Evolutionary conservation across 2,888 invertebrate genomes (phyloP).

Genomic region (Diploptera punctata): DNA sequence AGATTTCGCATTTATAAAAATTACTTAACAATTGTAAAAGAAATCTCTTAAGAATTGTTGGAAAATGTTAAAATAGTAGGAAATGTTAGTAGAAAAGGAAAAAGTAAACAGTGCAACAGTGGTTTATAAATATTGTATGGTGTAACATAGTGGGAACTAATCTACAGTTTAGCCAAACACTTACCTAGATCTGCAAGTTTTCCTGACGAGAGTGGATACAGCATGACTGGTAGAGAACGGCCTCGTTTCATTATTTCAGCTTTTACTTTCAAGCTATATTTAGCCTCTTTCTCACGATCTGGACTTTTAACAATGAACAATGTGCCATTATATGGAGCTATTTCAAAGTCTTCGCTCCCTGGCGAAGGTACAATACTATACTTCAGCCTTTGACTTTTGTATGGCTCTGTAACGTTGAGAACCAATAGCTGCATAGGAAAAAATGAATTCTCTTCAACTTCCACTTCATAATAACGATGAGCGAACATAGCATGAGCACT

Average conservation of each 20-base stretch:
- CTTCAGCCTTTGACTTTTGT: slow-evolving; percentile 62
- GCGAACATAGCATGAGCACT: slow-evolving; percentile 55
- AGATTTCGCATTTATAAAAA: too few relatives aligned
- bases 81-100: too few relatives aligned
- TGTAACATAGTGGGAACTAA: too few relatives aligned
- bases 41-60: too few relatives aligned
- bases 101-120: too few relatives aligned
- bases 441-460: slow-evolving; percentile 80
- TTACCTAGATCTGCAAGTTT: slow-evolving; percentile 72
- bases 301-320: slow-evolving; percentile 75
- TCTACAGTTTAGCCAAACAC: too few relatives aligned
- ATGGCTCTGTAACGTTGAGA: slow-evolving; percentile 75
- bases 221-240: slow-evolving; percentile 74
- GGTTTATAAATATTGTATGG: too few relatives aligned
- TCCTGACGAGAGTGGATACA: slow-evolving; percentile 78
- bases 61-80: too few relatives aligned
- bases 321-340: slow-evolving; percentile 79
- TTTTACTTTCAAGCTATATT: slow-evolving; percentile 66
- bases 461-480: slow-evolving; percentile 77
- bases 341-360: slow-evolving; percentile 68
- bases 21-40: too few relatives aligned
- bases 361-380: slow-evolving; percentile 47
- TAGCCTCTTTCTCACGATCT: slow-evolving; percentile 73
- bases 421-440: slow-evolving; percentile 78
- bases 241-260: slow-evolving; percentile 66